phyloP scores from a whole-genome alignment of 1,140 invertebrate genomes.

The Agrilus planipennis region DNA sequence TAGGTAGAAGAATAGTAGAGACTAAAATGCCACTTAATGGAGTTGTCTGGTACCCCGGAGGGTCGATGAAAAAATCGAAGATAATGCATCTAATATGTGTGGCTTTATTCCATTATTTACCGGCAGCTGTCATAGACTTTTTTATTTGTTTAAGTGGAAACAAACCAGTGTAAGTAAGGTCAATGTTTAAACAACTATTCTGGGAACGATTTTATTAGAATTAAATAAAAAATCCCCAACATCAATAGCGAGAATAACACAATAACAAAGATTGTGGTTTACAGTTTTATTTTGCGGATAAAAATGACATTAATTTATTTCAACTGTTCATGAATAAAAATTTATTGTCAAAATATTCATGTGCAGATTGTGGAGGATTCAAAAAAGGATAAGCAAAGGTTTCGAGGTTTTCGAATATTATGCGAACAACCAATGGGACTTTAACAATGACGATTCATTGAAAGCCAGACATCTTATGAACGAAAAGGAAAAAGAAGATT shows the following conservation, averaged over 20 bases:
- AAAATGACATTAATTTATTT: too few species aligned
- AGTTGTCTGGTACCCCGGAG: conserved; percentile 76
- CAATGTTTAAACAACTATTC: background rate
- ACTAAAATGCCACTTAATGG: conserved; percentile 62
- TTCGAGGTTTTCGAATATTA: conserved; percentile 38
- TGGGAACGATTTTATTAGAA: background rate
- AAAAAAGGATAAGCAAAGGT: conserved; percentile 33
- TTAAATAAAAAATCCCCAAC: too few species aligned
- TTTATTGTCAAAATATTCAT: conserved; percentile 6
- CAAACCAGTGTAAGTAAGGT: conserved; percentile 62
- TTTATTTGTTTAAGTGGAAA: conserved; percentile 63
- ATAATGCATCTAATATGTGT: conserved; percentile 66
- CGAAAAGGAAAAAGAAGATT: conserved; percentile 27
- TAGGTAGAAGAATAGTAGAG: conserved; percentile 66
- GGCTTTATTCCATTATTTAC: conserved; percentile 72
- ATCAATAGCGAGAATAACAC: too few species aligned
- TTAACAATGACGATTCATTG: conserved; percentile 30
- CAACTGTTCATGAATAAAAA: too few species aligned
- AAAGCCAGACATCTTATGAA: conserved; percentile 27
- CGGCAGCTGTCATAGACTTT: conserved; percentile 67
- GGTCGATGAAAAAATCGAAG: conserved; percentile 72
- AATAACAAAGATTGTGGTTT: too few species aligned
- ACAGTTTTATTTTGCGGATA: too few species aligned
- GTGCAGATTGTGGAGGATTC: conserved; percentile 14
- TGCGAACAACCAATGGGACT: conserved; percentile 36